A percentile compares a stretch with the other conserved stretches of the same genome.
These are phyloP conservation scores for Eucera pruinosa DNA, from an alignment of 2,888 invertebrate genomes.

Conservation along the genomic window DNA sequence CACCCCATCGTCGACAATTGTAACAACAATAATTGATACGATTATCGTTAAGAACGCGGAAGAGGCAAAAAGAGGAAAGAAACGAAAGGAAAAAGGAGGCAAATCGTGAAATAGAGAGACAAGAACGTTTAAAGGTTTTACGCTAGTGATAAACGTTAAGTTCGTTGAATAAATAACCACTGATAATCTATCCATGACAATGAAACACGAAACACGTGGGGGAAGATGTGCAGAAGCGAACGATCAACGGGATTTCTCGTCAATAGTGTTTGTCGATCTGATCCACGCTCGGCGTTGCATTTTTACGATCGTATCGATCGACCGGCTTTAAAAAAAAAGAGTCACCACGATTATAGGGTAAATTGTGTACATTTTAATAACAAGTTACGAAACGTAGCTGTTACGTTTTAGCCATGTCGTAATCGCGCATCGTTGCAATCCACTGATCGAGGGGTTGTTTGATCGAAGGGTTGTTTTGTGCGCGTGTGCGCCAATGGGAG, in stretches of 20 bases:
- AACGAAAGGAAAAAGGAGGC: not conserved
- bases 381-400: constrained; percentile 5
- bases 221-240: not conserved
- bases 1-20: constrained; percentile 31
- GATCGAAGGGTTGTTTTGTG: constrained; percentile 22
- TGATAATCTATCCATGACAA: constrained; percentile 60
- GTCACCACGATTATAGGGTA: constrained; percentile 5
- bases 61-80: not conserved
- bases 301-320: constrained; percentile 24
- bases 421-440: constrained; percentile 38
- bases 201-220: constrained; percentile 35
- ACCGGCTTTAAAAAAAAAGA: not conserved
- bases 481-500: constrained; percentile 49
- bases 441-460: constrained; percentile 24
- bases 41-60: constrained; percentile 42
- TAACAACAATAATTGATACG: constrained; percentile 50
- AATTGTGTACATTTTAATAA: constrained; percentile 35
- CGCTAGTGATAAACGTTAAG: constrained; percentile 47
- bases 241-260: constrained; percentile 7
- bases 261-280: constrained; percentile 24
- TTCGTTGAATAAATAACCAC: constrained; percentile 49
- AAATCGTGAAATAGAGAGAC: not conserved
- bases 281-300: constrained; percentile 1
- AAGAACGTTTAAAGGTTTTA: constrained; percentile 15
- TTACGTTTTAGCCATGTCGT: constrained; percentile 35